Evolutionary conservation across 2,888 invertebrate genomes (phyloP), one percentile per base, ranked within the genome.

Genomic region (Operophtera brumata): DNA sequence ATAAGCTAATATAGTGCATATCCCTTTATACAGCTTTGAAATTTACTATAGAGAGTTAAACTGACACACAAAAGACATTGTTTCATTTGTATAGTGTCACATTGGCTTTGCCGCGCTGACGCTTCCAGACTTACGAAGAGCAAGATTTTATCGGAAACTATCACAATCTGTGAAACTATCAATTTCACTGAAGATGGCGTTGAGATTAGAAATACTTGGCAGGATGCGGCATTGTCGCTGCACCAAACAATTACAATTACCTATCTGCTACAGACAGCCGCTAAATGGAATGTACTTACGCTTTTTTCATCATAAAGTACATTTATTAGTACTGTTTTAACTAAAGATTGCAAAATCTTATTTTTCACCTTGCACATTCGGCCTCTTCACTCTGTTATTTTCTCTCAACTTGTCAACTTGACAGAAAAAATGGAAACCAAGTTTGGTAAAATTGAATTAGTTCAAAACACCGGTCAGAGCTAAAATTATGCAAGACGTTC

Each of bases 21-120:
- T 52, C 53, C 57, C 37, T 62, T 60, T 56, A 61, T 52, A 36
- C 51, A 57, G 57, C 44, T 39, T 54, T 50, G 57, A 48, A 43
- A 57, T 61, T 55, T 51, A 57, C 54, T 50, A 58, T 60, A 45
- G 57, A 61, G 73, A 76, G 70, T 67, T 51, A 71, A 75, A 77
- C 69, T 67, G 77, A 75, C 77, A 77, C 72, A 83, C 81, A 80
- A 80, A 81, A 78, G 77, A 77, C 80, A 84, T 85, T 82, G 80
- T 80, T 65, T 82, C 82, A 84, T 84, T 82, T 80, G 77, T 82
- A 77, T 75, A 69, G 65, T 71, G 79, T 81, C 82, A 79, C 59
- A 55, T 44, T 14, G 41, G 50, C 43, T 39, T 46, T 28, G 52
- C 56, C 47, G 52, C 52, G 58, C 62, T 62, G 62, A 64, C 47